Conservation (phyloP, 1,140 invertebrate genomes). For the Heliconius eleuchia region DNA sequence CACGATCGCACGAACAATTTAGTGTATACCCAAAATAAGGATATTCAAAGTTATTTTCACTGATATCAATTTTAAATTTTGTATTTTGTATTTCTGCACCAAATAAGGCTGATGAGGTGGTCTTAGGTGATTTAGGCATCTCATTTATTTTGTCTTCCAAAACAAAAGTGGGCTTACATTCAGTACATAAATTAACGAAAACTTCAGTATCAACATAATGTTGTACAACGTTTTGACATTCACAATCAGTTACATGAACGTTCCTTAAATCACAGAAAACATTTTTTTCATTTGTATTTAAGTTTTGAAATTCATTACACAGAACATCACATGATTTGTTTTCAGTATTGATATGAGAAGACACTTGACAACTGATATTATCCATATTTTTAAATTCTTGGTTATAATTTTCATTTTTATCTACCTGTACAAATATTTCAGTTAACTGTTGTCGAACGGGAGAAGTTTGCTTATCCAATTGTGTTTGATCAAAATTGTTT, state of each 20-base stretch:
- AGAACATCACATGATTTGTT: slow-evolving; percentile 57
- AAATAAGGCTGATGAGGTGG: background rate
- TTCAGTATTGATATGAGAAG: slow-evolving; percentile 37
- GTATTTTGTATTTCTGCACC: background rate
- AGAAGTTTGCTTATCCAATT: slow-evolving; percentile 4
- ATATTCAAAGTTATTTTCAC: slow-evolving; percentile 10
- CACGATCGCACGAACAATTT: slow-evolving; percentile 58
- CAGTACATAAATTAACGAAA: slow-evolving; percentile 4
- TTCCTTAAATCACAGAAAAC: slow-evolving; percentile 40
- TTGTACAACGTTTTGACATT: slow-evolving; percentile 27
- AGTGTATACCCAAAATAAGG: slow-evolving; percentile 63
- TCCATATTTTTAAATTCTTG: slow-evolving; percentile 20
- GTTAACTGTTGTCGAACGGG: slow-evolving; percentile 1
- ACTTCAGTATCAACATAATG: slow-evolving; percentile 1
- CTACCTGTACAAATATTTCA: slow-evolving; percentile 25
- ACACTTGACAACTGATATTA: slow-evolving; percentile 47
- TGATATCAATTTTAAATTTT: background rate
- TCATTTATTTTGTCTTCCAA: slow-evolving; percentile 7
- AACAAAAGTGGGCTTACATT: slow-evolving; percentile 8
- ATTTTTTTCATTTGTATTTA: slow-evolving; percentile 45
- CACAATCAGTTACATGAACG: slow-evolving; percentile 42
- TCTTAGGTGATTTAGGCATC: background rate
- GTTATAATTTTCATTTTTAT: slow-evolving; percentile 15
- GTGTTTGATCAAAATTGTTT: background rate
- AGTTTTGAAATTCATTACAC: slow-evolving; percentile 22